These are phyloP conservation scores for Cyanistes caeruleus DNA, from an alignment of 2,113 vertebrate species.

Conservation along the genomic window DNA sequence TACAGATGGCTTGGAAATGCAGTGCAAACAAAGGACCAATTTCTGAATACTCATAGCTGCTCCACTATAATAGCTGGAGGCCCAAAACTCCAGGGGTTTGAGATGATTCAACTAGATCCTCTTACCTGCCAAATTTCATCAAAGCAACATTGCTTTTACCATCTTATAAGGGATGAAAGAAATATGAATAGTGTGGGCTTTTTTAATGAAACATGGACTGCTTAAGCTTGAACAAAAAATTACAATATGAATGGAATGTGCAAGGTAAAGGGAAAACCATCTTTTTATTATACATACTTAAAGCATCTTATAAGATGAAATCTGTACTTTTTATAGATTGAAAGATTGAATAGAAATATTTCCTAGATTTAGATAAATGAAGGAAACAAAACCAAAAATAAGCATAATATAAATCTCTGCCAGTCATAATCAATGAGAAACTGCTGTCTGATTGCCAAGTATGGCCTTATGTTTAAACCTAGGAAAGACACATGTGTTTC, in stretches of 20 bases:
- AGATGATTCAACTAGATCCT: conserved; percentile 60
- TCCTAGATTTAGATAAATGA: conserved; percentile 17
- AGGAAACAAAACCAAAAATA: conserved; percentile 49
- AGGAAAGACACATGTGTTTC: conserved; percentile 36
- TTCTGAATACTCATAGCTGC: conserved; percentile 60
- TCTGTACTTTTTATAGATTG: conserved; percentile 13
- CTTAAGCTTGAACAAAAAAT: conserved; percentile 44
- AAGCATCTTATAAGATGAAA: conserved; percentile 7
- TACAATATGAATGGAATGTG: conserved; percentile 60
- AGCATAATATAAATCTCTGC: conserved; percentile 42
- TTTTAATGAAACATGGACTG: conserved; percentile 42
- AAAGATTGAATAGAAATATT: conserved; percentile 37
- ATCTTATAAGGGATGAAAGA: conserved; percentile 56
- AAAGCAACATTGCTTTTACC: conserved; percentile 57
- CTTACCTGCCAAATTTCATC: conserved; percentile 65
- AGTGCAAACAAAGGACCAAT: conserved; percentile 66
- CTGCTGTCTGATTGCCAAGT: conserved; percentile 45
- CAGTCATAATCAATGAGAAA: conserved; percentile 59
- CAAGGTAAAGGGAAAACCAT: conserved; percentile 42
- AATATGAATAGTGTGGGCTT: conserved; percentile 3
- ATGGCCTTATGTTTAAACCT: conserved; percentile 23
- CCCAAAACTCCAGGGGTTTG: conserved; percentile 63
- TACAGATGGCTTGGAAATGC: conserved; percentile 70
- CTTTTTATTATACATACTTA: conserved; percentile 18
- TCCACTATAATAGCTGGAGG: conserved; percentile 59